Evolutionary conservation across 2,797 vertebrate species (phyloP).

Genomic region (Toxotes lorentzi): DNA sequence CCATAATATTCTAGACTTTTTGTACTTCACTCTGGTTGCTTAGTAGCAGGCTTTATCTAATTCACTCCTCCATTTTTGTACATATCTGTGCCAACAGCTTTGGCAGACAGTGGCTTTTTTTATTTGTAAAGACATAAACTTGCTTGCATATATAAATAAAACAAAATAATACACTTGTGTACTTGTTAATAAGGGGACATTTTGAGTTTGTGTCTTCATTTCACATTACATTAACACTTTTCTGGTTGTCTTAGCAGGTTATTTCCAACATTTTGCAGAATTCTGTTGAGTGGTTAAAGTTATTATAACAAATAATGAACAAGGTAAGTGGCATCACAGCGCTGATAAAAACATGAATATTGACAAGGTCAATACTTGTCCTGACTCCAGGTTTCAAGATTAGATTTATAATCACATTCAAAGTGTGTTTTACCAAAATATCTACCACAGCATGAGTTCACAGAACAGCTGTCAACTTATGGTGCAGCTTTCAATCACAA

Average conservation of each 20-base stretch:
- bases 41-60: conserved; percentile 95
- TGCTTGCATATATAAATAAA: conserved; percentile 98
- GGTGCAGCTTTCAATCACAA: background rate
- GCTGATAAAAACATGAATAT: background rate
- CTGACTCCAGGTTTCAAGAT: background rate
- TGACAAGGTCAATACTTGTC: background rate
- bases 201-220: conserved; percentile 71
- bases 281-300: background rate
- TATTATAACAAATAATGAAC: background rate
- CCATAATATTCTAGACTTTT: conserved; percentile 81
- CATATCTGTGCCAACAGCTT: conserved; percentile 99
- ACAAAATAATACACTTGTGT: conserved; percentile 92
- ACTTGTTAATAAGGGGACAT: conserved; percentile 87
- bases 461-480: background rate
- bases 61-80: conserved; percentile 92
- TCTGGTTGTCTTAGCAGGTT: background rate
- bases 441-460: background rate
- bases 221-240: conserved; percentile 2
- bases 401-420: background rate
- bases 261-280: background rate
- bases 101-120: conserved; percentile 93
- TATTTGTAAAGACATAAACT: conserved; percentile 96
- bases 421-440: background rate
- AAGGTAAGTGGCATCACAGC: background rate
- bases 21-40: conserved; percentile 97